Conservation (phyloP, 1,140 invertebrate species). For the Saccostrea cuccullata region DNA sequence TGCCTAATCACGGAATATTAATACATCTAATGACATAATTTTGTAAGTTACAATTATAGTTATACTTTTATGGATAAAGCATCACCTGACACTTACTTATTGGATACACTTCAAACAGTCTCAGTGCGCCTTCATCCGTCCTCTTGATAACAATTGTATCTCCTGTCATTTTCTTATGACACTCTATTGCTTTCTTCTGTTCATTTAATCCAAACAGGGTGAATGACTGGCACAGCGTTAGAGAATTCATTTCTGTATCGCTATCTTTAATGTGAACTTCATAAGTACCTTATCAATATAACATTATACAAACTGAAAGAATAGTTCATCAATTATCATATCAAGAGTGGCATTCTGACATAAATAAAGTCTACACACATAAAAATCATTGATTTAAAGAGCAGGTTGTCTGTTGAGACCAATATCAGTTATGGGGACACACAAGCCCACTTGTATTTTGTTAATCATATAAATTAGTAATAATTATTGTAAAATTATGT, state of each 20-base stretch:
- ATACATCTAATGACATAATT: too few relatives aligned
- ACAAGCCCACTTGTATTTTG: too few relatives aligned
- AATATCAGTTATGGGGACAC: too few relatives aligned
- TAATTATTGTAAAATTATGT: too few relatives aligned
- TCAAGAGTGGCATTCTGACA: background rate
- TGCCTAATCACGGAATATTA: too few relatives aligned
- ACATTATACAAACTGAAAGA: background rate
- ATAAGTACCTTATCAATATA: background rate
- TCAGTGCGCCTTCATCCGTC: background rate
- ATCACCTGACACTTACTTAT: background rate
- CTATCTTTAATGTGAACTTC: background rate
- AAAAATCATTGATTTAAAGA: too few relatives aligned
- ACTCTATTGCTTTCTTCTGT: background rate
- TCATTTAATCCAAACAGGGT: background rate
- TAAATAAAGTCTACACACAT: too few relatives aligned
- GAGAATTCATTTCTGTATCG: background rate
- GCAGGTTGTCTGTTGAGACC: too few relatives aligned
- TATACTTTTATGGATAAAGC: background rate
- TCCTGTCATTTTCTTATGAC: background rate
- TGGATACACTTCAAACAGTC: slow-evolving; percentile 18
- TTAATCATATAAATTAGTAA: too few relatives aligned
- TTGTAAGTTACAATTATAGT: too few relatives aligned
- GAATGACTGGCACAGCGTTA: background rate
- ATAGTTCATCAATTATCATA: background rate
- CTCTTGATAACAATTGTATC: background rate